These are phyloP conservation scores for Drosophila peninsularis DNA, from an alignment of 2,888 invertebrate species.

Conservation along the genomic window DNA sequence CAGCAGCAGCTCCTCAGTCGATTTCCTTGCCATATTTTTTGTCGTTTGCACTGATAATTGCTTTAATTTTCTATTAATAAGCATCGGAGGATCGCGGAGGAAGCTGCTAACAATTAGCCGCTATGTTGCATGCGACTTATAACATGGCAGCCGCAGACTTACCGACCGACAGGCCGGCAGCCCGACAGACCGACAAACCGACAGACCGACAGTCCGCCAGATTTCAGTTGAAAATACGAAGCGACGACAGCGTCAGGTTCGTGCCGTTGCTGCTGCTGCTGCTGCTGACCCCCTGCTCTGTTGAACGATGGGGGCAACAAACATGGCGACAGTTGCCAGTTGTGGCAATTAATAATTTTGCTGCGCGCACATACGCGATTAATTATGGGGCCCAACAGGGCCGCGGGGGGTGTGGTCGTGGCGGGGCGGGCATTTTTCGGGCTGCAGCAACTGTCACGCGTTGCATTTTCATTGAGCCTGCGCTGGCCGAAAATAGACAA, in stretches of 20 bases:
- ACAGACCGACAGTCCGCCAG: slow-evolving; percentile 35
- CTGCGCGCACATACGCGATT: slow-evolving; percentile 82
- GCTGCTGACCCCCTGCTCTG: slow-evolving; percentile 5
- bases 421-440: slow-evolving; percentile 37
- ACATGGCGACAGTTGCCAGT: slow-evolving; percentile 81
- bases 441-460: slow-evolving; percentile 66
- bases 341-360: slow-evolving; percentile 84
- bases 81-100: slow-evolving; percentile 49
- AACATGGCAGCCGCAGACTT: slow-evolving; percentile 61
- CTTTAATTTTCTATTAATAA: slow-evolving; percentile 82
- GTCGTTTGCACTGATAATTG: slow-evolving; percentile 73
- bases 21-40: slow-evolving; percentile 70
- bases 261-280: slow-evolving; percentile 14
- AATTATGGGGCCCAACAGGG: slow-evolving; percentile 71
- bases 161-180: slow-evolving; percentile 35
- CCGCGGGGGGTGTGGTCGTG: not conserved
- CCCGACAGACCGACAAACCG: slow-evolving; percentile 8
- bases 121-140: slow-evolving; percentile 81
- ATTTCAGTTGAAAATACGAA: slow-evolving; percentile 66
- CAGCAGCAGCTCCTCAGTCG: slow-evolving; percentile 48
- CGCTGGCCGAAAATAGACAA: slow-evolving; percentile 72
- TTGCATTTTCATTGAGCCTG: slow-evolving; percentile 71
- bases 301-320: slow-evolving; percentile 49
- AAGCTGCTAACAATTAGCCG: slow-evolving; percentile 81
- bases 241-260: slow-evolving; percentile 72